Base-by-base conservation (phyloP, 2,113 vertebrate species). In the Bos indicus region DNA sequence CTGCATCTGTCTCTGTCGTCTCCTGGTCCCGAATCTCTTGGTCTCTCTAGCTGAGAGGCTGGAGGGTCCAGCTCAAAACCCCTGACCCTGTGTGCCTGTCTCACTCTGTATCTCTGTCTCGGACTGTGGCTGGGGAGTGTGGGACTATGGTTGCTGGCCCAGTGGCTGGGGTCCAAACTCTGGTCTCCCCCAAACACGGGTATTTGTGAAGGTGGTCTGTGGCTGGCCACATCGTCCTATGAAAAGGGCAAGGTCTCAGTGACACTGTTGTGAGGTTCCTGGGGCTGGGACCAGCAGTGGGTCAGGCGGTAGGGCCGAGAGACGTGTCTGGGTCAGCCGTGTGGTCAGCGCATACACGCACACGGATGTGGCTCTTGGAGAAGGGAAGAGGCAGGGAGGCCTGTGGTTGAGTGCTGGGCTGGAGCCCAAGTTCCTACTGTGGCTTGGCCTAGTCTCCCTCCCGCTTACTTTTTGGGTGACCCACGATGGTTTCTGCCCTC, bases 291-390 rank as follows among this genome's bases (percentile, higher is more conserved):
- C 81, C 26, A 81, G 60, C 86, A 10, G 26, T 19, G 89, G 92
- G 94, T 93, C 95, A 96, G 80, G 62, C 6, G 4, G 0, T 46
- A 26, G 95, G 97, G 33, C 95, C 92, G 85, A 71, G 94, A 78
- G 94, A 57, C 28, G 13, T 85, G 95, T 90, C 93, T 88, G 90
- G 94, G 95, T 97, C 95, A 98, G 46, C 92, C 40, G 0, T 93
- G 97, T 92, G 97, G 97, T 96, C 95, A 92, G 92, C 30, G 0
- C 17, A 97, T 40, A 95, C 98, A 98, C 97, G 97, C 98, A 98
- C n/a, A 1, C 98, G 98, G 97, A 98, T 98, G 98, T 98, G 98
- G 98, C 91, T 91, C 94, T 62, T 88, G 93, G 98, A 97, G 97
- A 97, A 97, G 98, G 98, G 96, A 98, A 97, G 97, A 95, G 91